A percentile compares a stretch with the other conserved stretches of the same genome.
Evolutionary conservation across 1,140 invertebrate genomes (phyloP).

Genomic region (Doryteuthis pealeii): DNA sequence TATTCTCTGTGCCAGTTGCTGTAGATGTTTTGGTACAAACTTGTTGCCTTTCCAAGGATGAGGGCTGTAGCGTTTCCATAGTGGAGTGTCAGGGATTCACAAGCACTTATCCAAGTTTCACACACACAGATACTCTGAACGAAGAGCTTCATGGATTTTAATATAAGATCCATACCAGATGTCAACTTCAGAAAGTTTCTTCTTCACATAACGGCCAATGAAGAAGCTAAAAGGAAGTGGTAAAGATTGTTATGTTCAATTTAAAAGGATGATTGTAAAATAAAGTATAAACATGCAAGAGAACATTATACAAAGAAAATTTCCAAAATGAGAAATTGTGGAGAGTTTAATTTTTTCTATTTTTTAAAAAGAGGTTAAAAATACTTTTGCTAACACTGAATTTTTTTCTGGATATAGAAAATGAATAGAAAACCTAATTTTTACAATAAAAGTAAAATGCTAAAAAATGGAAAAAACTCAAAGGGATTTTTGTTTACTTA

Average conservation of each 20-base stretch:
- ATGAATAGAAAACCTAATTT: too few species aligned
- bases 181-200: constrained; percentile 63
- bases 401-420: too few species aligned
- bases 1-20: constrained; percentile 72
- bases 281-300: too few species aligned
- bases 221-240: constrained; percentile 6
- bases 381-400: too few species aligned
- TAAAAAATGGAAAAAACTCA: too few species aligned
- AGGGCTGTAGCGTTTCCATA: constrained; percentile 85
- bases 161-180: constrained; percentile 69
- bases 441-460: too few species aligned
- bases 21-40: constrained; percentile 71
- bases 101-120: constrained; percentile 78
- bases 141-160: constrained; percentile 65
- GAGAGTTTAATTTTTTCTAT: too few species aligned
- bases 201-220: constrained; percentile 62
- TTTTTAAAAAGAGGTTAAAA: too few species aligned
- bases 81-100: constrained; percentile 81
- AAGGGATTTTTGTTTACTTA: too few species aligned
- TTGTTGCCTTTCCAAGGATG: constrained; percentile 81
- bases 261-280: too few species aligned
- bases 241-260: neutral
- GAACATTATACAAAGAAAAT: too few species aligned
- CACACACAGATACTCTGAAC: constrained; percentile 70
- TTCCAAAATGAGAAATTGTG: too few species aligned